Percentiles rank a stretch among this genome's conserved stretches.
Conservation (phyloP, 2,797 vertebrate genomes). For the Moxostoma hubbsi region DNA sequence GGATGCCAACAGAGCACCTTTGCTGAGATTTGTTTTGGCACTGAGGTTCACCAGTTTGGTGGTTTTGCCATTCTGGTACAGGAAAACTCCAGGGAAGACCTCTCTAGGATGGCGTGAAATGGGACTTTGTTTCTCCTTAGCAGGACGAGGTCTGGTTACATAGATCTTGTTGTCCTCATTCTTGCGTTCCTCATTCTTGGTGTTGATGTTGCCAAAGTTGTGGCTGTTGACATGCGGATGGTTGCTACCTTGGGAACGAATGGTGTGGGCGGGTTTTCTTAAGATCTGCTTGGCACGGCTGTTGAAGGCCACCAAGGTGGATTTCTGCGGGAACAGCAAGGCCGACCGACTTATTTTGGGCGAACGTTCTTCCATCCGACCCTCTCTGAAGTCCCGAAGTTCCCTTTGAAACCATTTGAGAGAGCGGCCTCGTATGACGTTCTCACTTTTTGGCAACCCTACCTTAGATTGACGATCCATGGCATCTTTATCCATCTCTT, state of each 20-base stretch:
- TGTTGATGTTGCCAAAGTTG: slow-evolving; percentile 52
- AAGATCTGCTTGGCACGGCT: slow-evolving; percentile 79
- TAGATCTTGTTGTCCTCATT: slow-evolving; percentile 87
- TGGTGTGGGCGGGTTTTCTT: slow-evolving; percentile 73
- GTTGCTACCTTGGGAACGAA: slow-evolving; percentile 69
- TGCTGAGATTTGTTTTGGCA: slow-evolving; percentile 67
- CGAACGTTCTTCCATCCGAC: slow-evolving; percentile 29
- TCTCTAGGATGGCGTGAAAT: slow-evolving; percentile 75
- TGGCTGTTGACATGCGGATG: slow-evolving; percentile 43
- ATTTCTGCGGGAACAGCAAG: slow-evolving; percentile 77
- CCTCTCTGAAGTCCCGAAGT: slow-evolving; percentile 57
- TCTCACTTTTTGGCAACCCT: slow-evolving; percentile 44
- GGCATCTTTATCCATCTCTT: slow-evolving; percentile 53
- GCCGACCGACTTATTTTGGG: slow-evolving; percentile 71
- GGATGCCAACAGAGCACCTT: slow-evolving; percentile 67
- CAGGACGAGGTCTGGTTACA: slow-evolving; percentile 83
- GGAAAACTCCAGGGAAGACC: slow-evolving; percentile 86
- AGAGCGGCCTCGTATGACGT: slow-evolving; percentile 67
- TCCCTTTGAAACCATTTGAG: slow-evolving; percentile 81
- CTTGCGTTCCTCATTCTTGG: slow-evolving; percentile 57
- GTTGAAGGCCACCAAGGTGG: slow-evolving; percentile 77
- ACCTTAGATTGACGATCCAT: background rate
- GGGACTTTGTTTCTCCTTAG: slow-evolving; percentile 64
- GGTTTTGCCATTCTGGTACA: slow-evolving; percentile 82
- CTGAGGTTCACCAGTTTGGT: slow-evolving; percentile 77